Percentiles rank a stretch among this genome's conserved stretches.
Evolutionary conservation across 2,797 vertebrate genomes (phyloP).

Genomic region (Aphelocoma californica): DNA sequence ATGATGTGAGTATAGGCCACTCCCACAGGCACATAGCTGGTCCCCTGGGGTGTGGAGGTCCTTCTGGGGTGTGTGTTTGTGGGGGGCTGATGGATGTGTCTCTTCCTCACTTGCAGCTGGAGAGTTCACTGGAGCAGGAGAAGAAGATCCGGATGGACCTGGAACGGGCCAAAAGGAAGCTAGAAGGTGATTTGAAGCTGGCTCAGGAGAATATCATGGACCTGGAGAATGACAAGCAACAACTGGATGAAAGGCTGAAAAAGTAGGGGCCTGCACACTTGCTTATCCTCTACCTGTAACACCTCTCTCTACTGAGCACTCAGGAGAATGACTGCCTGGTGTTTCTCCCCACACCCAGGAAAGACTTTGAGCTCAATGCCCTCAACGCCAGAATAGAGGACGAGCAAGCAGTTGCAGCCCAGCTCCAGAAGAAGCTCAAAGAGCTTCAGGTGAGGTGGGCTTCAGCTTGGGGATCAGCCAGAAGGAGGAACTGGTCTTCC

Average conservation of each 20-base stretch:
- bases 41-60: neutral
- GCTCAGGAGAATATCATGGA: slow-evolving; percentile 88
- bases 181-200: slow-evolving; percentile 72
- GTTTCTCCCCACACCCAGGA: slow-evolving; percentile 70
- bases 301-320: neutral
- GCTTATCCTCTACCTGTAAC: neutral
- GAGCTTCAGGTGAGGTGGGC: slow-evolving; percentile 67
- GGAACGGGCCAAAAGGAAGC: slow-evolving; percentile 86
- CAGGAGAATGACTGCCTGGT: neutral
- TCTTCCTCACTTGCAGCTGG: slow-evolving; percentile 66
- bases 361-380: slow-evolving; percentile 87
- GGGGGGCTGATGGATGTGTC: neutral
- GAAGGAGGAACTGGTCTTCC: neutral
- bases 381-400: slow-evolving; percentile 82
- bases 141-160: slow-evolving; percentile 91
- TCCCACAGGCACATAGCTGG: neutral
- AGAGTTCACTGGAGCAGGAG: slow-evolving; percentile 90
- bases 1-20: slow-evolving; percentile 76
- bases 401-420: slow-evolving; percentile 79
- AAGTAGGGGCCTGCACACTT: slow-evolving; percentile 72
- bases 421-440: slow-evolving; percentile 90
- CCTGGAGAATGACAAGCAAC: slow-evolving; percentile 76
- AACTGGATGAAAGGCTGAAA: slow-evolving; percentile 83
- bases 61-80: neutral
- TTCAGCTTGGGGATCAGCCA: neutral